Evolutionary conservation across 2,797 vertebrate genomes (phyloP), one percentile per base, ranked within the genome.

Genomic region (Chiloscyllium punctatum): DNA sequence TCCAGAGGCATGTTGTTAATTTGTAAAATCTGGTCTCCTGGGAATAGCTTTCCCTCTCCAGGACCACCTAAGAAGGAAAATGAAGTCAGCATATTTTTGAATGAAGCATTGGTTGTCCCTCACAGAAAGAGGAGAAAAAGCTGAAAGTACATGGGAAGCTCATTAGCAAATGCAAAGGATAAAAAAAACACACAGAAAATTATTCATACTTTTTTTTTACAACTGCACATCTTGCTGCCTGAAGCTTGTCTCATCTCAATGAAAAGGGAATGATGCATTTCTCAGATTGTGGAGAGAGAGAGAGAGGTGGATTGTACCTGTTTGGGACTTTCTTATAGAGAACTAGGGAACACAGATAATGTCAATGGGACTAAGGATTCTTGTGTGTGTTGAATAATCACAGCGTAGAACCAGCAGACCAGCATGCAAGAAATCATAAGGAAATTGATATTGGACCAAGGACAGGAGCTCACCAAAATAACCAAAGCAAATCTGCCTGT

Each of bases 21-120:
- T 96, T 97, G 98, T 96, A 99, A 97, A 57, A 99, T 97, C 96
- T 98, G 99, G 97, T 99, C 99, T 0, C 99, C 99, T 0, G 98
- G 98, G 96, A 99, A 97, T 96, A 98, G 97, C 96, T 98, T 98
- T 95, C 98, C 98, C 0, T 98, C 97, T 0, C 97, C 98, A 0
- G 97, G 97, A 95, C 98, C 97, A 87, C 98, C 98, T 98, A 96
- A 77, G 71, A 51, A 53, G 30, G 37, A 77, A 77, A 77, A 57
- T 8, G 27, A 57, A 57, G 18, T 53, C 71, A 33, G 21, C 42
- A 95, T 16, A 74, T 53, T 51, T 72, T 71, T 74, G 48, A 25
- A 57, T 72, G 53, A 33, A 33, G 30, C 33, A 91, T 68, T n/a
- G 66, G 16, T 66, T 91, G 66, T 62, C 16, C 33, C 30, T 92